Base-by-base conservation (phyloP, 1,140 invertebrate genomes). In the Brachionus asplanchnoidis region DNA sequence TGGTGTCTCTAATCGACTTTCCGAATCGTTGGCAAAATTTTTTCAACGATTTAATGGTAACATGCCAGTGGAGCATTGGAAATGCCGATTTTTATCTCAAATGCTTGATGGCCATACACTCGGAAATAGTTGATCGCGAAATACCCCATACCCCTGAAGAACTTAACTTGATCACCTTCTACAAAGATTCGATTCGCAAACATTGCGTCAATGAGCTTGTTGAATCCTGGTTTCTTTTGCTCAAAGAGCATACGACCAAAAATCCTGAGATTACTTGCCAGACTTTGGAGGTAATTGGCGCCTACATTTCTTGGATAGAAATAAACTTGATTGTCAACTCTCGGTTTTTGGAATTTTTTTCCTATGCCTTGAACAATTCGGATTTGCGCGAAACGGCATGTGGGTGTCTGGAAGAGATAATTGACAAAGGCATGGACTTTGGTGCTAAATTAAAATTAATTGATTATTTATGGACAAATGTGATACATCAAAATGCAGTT, bases 221-320 rank as follows among this genome's bases (percentile, higher is more conserved):
- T 2, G 89, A 92, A 73, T 91, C 91, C 14, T 92, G 92, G 92
- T 91, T 90, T 86, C 88, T 78, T 82, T 87, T 88, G 20, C 87
- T 91, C 90, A 91, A 88, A 44, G 87, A 87, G 9, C 91, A 91
- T 87, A 87, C 89, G 85, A 86, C 77, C 17, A 85, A 85, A n/a
- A 85, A 91, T 60, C 88, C 91, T 46, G 88, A 90, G 46, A 85
- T 92, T 42, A 88, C 89, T 2, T 89, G 89, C 79, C 87, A 89
- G 75, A 92, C 91, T 85, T 87, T 92, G 65, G 89, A 92, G 46
- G 91, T 92, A 3, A 90, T 92, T 85, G 92, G 92, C 3, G 88
- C 88, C n/a, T 92, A 91, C 86, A 89, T 92, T 17, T 89, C 91
- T 1, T 92, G 92, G 92, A 92, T 92, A 84, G 92, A 92, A 86